Evolutionary conservation across 2,888 invertebrate genomes (phyloP).

Genomic region (Embidobia sp.): DNA sequence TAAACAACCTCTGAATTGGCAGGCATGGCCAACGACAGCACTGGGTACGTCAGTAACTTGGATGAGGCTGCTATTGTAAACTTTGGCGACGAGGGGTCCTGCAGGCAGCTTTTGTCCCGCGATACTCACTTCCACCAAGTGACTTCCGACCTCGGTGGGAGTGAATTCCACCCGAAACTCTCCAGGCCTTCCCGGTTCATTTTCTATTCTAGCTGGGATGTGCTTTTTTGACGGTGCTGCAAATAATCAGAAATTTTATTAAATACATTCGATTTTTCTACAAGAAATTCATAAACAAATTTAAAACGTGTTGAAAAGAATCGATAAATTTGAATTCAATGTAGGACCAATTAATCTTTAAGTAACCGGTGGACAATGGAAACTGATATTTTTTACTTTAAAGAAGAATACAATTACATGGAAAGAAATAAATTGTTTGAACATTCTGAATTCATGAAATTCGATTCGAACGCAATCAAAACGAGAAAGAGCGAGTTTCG

Average conservation of each 20-base stretch:
- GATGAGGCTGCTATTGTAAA: constrained; percentile 96
- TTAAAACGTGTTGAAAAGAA: too few relatives aligned
- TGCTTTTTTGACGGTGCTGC: constrained; percentile 91
- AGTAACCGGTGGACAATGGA: too few relatives aligned
- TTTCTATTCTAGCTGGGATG: constrained; percentile 90
- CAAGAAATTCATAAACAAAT: too few relatives aligned
- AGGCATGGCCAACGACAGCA: constrained; percentile 96
- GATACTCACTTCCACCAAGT: constrained; percentile 94
- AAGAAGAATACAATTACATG: too few relatives aligned
- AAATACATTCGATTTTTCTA: too few relatives aligned
- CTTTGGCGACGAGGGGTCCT: constrained; percentile 95
- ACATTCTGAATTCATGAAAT: too few relatives aligned
- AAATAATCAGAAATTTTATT: too few relatives aligned
- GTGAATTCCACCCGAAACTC: constrained; percentile 96
- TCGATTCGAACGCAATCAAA: too few relatives aligned
- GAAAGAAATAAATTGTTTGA: too few relatives aligned
- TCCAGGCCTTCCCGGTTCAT: constrained; percentile 89
- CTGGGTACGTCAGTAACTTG: constrained; percentile 96
- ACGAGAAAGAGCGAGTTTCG: constrained; percentile 2
- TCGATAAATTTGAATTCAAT: too few relatives aligned
- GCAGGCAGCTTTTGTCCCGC: constrained; percentile 94
- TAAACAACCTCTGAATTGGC: constrained; percentile 94
- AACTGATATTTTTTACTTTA: too few relatives aligned
- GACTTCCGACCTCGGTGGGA: constrained; percentile 96
- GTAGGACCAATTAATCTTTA: too few relatives aligned